phyloP scores from a whole-genome alignment of 2,888 invertebrate species.

The Drosophila hamatofila region DNA sequence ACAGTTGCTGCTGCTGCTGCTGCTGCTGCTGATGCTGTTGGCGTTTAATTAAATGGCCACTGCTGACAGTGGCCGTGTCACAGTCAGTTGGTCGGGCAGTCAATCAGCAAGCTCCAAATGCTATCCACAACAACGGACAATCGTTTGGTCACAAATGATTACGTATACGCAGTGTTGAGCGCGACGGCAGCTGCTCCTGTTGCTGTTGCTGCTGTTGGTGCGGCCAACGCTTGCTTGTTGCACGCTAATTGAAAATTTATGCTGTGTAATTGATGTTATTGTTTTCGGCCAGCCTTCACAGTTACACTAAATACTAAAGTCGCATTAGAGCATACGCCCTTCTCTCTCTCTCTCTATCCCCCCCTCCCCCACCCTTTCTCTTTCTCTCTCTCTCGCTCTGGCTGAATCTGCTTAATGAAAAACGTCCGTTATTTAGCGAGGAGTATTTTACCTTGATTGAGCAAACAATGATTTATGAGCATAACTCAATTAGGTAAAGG shows the following conservation, averaged over 20 bases:
- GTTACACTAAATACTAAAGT: slow-evolving; percentile 12
- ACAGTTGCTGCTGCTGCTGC: slow-evolving; percentile 2
- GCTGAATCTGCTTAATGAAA: slow-evolving; percentile 4
- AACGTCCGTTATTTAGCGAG: background rate
- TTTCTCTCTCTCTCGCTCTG: background rate
- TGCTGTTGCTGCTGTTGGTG: background rate
- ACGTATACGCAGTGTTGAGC: slow-evolving; percentile 46
- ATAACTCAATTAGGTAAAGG: background rate
- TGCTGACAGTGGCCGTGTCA: slow-evolving; percentile 29
- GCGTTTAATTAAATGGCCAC: slow-evolving; percentile 64
- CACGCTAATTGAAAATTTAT: slow-evolving; percentile 36
- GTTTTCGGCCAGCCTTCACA: slow-evolving; percentile 12
- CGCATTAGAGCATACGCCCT: background rate
- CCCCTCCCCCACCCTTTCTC: background rate
- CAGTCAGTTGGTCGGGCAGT: slow-evolving; percentile 37
- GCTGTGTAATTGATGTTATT: slow-evolving; percentile 31
- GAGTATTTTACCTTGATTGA: slow-evolving; percentile 10
- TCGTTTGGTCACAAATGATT: slow-evolving; percentile 51
- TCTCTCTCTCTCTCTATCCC: background rate
- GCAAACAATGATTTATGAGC: slow-evolving; percentile 7
- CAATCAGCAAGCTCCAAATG: slow-evolving; percentile 39
- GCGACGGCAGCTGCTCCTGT: slow-evolving; percentile 10
- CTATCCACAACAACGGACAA: slow-evolving; percentile 10
- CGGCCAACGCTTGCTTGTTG: slow-evolving; percentile 14
- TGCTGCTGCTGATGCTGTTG: slow-evolving; percentile 12